Evolutionary conservation across 2,888 invertebrate species (phyloP).

Genomic region (Nezara viridula): DNA sequence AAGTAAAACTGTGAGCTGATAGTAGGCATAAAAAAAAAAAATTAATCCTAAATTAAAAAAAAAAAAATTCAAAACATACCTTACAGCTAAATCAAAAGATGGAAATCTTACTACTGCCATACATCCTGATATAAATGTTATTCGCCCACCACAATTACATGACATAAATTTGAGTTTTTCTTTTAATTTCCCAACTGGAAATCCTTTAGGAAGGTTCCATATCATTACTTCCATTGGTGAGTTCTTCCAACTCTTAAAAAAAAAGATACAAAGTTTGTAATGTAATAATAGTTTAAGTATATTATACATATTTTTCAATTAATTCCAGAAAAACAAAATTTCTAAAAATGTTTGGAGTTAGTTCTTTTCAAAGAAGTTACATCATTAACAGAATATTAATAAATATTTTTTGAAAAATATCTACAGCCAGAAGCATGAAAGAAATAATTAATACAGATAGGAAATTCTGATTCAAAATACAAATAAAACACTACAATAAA

Average conservation of each 20-base stretch:
- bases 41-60: no score
- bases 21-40: no score
- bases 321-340: neutral
- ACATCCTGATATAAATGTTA: constrained; percentile 75
- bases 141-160: constrained; percentile 86
- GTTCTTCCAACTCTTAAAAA: constrained; percentile 48
- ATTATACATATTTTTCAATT: neutral
- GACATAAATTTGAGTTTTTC: constrained; percentile 79
- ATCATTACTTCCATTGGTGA: constrained; percentile 75
- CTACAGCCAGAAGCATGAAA: neutral
- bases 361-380: neutral
- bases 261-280: neutral
- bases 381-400: no score
- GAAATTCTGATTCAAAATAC: no score
- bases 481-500: no score
- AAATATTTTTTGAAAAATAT: neutral
- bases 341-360: neutral
- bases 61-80: constrained; percentile 71
- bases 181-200: constrained; percentile 73
- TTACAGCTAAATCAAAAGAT: constrained; percentile 78
- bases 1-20: no score
- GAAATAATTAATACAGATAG: neutral
- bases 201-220: constrained; percentile 77
- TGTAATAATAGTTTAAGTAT: neutral
- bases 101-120: constrained; percentile 80